Evolutionary conservation across 2,888 invertebrate species (phyloP), one percentile per base, ranked within the genome.

Genomic region (Smittia sp.): DNA sequence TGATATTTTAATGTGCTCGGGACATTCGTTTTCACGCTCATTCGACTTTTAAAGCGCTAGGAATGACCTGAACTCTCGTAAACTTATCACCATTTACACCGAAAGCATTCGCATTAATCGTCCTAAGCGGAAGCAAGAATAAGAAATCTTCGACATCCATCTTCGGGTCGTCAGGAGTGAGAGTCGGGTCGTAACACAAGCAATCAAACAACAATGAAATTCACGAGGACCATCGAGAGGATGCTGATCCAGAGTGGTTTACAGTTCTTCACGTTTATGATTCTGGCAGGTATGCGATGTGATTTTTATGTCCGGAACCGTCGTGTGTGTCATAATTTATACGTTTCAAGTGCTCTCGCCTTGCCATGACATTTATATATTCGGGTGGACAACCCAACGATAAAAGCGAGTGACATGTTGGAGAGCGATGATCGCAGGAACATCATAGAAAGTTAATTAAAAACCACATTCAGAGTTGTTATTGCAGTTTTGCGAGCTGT

Each of bases 161-260:
- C 32, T 32, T 32, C 32, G 32, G 32, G 32, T 32, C 32, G 32
- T 6, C 32, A 32, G 9, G 32, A n/a, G n/a, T n/a, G n/a, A 9
- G 32, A 32, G 9, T 32, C 32, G 9, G 32, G 32, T 32, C 32
- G n/a, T 22, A 58, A 22, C 9, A 58, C 69, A 69, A 69, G 69
- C 69, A 69, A 69, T 69, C 69, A 69, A 52, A 69, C 52, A 69
- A 69, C 69, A 69, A 69, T 69, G 69, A 69, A 69, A 69, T 32
- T 69, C 54, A 69, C 58, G 32, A 69, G 32, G 52, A 15, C 13
- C 54, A 27, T 69, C 27, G 69, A 69, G 41, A 52, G 69, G 69
- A 69, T 69, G 69, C 69, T 69, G 69, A 69, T 69, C 32, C 69
- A 69, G 41, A 54, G 54, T 52, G 69, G 69, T 69, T 69, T 69